phyloP scores from a whole-genome alignment of 2,888 invertebrate species.

The Idaea dimidiata region DNA sequence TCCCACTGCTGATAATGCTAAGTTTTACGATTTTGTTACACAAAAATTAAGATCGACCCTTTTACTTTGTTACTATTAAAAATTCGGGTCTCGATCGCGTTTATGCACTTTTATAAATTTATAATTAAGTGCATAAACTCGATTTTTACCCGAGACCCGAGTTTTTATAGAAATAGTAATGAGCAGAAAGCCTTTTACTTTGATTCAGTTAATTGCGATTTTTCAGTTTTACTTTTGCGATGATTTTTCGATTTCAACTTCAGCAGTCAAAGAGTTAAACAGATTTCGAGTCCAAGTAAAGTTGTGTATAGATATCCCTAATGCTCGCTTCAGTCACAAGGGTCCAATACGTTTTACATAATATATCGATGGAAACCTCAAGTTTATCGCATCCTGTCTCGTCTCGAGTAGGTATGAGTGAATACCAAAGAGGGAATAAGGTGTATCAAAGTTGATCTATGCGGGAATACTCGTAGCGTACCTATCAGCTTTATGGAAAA shows the following conservation, averaged over 20 bases:
- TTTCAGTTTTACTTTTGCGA: too few relatives aligned
- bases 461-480: background rate
- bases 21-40: too few relatives aligned
- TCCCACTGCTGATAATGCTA: background rate
- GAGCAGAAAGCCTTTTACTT: too few relatives aligned
- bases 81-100: too few relatives aligned
- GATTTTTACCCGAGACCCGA: too few relatives aligned
- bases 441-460: background rate
- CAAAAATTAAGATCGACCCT: too few relatives aligned
- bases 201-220: too few relatives aligned
- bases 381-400: constrained; percentile 25
- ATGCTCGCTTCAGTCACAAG: constrained; percentile 28
- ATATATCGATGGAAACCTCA: constrained; percentile 30
- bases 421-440: constrained; percentile 25
- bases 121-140: too few relatives aligned
- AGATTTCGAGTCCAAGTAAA: background rate
- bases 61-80: too few relatives aligned
- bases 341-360: constrained; percentile 35
- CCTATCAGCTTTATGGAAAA: background rate
- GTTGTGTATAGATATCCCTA: constrained; percentile 22
- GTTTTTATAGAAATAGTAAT: too few relatives aligned
- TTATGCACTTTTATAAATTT: too few relatives aligned
- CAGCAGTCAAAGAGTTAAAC: background rate
- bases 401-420: constrained; percentile 25
- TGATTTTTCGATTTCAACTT: too few relatives aligned